These are phyloP conservation scores for Bovichtus variegatus DNA, from an alignment of 2,797 vertebrate genomes.

Conservation along the genomic window DNA sequence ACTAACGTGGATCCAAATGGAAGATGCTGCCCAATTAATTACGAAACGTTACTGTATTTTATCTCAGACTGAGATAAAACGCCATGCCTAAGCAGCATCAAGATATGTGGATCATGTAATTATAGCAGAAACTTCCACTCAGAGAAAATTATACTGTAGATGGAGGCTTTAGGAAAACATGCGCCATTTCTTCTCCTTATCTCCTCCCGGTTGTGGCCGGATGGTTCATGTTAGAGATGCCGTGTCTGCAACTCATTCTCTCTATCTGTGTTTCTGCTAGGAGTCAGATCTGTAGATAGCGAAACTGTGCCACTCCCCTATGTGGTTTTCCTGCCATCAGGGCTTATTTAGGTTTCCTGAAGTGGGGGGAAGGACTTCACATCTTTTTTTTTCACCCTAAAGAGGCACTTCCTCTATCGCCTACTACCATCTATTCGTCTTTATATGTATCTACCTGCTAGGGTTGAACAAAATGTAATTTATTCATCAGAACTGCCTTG, in stretches of 20 bases:
- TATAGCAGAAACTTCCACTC: slow-evolving; percentile 46
- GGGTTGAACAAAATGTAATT: background rate
- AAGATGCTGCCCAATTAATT: slow-evolving; percentile 32
- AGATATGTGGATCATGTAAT: slow-evolving; percentile 46
- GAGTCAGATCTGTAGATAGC: slow-evolving; percentile 74
- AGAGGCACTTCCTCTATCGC: slow-evolving; percentile 79
- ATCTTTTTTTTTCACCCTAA: slow-evolving; percentile 67
- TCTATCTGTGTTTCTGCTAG: slow-evolving; percentile 71
- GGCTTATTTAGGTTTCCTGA: slow-evolving; percentile 74
- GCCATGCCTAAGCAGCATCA: slow-evolving; percentile 13
- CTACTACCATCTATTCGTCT: background rate
- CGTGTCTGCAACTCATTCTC: slow-evolving; percentile 75
- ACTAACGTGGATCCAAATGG: slow-evolving; percentile 14
- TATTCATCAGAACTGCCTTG: background rate
- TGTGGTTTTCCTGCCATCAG: slow-evolving; percentile 79
- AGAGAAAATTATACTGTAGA: slow-evolving; percentile 48
- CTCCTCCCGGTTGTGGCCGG: slow-evolving; percentile 51
- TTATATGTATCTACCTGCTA: background rate
- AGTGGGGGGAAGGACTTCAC: slow-evolving; percentile 20
- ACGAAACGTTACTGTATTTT: slow-evolving; percentile 23
- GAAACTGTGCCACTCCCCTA: slow-evolving; percentile 73
- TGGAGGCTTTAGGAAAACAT: slow-evolving; percentile 53
- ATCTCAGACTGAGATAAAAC: slow-evolving; percentile 33
- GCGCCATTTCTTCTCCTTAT: slow-evolving; percentile 60
- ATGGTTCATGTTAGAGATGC: slow-evolving; percentile 74